Conservation (phyloP, 2,888 invertebrate species). For the Phortica magna region DNA sequence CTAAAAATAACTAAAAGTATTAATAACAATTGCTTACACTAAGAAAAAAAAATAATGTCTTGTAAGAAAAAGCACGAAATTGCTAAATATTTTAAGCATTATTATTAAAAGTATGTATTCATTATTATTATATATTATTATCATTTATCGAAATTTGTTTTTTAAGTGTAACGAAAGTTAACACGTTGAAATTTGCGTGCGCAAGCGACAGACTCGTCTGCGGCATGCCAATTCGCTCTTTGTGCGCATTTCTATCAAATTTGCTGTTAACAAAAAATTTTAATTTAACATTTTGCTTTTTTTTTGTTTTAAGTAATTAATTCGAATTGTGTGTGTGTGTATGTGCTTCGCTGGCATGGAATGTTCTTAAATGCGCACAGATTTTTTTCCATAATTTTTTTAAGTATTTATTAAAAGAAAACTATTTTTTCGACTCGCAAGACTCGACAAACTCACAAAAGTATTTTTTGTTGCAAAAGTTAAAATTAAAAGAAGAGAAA, state of each 20-base stretch:
- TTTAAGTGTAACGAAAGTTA: slow-evolving; percentile 6
- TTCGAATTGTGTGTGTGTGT: slow-evolving; percentile 4
- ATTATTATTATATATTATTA: neutral
- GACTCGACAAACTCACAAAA: neutral
- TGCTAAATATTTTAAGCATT: neutral
- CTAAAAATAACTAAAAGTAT: slow-evolving; percentile 28
- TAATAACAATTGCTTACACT: slow-evolving; percentile 25
- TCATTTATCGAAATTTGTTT: slow-evolving; percentile 35
- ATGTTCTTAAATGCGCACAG: neutral
- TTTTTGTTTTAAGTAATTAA: neutral
- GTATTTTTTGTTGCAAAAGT: slow-evolving; percentile 5
- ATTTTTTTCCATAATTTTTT: slow-evolving; percentile 3
- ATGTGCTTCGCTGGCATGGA: neutral
- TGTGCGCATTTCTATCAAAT: slow-evolving; percentile 45
- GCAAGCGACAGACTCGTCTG: slow-evolving; percentile 38
- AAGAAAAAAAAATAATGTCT: neutral
- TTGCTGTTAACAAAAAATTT: slow-evolving; percentile 12
- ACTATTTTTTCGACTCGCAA: neutral
- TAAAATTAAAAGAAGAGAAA: neutral
- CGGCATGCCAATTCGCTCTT: slow-evolving; percentile 36
- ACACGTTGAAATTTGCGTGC: neutral
- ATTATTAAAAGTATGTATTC: neutral
- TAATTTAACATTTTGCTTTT: neutral
- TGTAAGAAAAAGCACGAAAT: neutral
- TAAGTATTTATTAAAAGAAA: slow-evolving; percentile 1